phyloP scores from a whole-genome alignment of 2,113 vertebrate species.

The Anoura caudifer region DNA sequence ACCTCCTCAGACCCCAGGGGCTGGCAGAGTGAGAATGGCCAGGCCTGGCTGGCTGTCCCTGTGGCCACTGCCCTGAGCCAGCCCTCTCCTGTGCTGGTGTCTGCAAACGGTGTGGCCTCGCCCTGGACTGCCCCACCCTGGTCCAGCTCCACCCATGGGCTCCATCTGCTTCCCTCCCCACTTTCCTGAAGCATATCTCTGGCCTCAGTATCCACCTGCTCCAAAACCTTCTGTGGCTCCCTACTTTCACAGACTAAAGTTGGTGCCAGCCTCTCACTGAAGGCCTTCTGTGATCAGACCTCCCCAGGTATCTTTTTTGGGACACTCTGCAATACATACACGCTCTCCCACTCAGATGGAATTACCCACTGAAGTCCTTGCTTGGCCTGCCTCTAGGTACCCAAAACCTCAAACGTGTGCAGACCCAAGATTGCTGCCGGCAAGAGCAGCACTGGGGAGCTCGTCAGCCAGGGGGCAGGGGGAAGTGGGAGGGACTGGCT shows the following conservation, averaged over 20 bases:
- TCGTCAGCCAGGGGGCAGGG: background rate
- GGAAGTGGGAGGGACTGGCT: no score
- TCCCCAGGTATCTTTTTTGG: background rate
- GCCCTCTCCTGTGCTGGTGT: no score
- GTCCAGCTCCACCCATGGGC: fast-evolving
- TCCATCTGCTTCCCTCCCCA: fast-evolving
- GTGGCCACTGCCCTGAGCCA: background rate
- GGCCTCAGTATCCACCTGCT: background rate
- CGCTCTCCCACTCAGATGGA: background rate
- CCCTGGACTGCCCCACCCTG: background rate
- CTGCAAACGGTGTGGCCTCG: background rate
- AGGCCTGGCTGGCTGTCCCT: background rate
- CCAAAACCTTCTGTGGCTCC: background rate
- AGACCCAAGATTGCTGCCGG: background rate
- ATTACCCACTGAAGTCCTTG: background rate
- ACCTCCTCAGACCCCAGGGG: background rate
- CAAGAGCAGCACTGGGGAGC: background rate
- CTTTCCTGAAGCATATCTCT: background rate
- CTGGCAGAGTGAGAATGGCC: background rate
- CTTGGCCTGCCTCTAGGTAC: background rate
- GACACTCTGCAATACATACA: background rate
- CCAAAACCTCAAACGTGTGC: background rate
- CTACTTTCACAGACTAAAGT: background rate
- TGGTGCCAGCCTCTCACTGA: background rate
- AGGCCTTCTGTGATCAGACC: background rate